These are phyloP conservation scores for Andrena trimmerana DNA, from an alignment of 2,888 invertebrate genomes.

Conservation along the genomic window DNA sequence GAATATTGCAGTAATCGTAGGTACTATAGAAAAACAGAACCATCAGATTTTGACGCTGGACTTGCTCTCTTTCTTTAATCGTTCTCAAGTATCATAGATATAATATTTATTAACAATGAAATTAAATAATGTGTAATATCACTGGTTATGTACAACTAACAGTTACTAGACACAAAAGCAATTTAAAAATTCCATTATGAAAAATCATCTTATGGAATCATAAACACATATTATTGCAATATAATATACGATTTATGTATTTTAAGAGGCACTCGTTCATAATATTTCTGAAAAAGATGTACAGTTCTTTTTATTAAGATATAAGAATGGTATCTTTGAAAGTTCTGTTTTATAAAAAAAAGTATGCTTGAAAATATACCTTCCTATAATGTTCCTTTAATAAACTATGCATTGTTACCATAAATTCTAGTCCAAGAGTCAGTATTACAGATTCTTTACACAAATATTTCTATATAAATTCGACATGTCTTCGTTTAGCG, in stretches of 20 bases:
- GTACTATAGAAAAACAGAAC: constrained; percentile 18
- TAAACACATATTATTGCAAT: constrained; percentile 19
- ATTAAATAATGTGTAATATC: constrained; percentile 1
- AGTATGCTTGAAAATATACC: constrained; percentile 1
- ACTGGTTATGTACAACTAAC: constrained; percentile 24
- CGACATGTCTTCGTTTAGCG: constrained; percentile 9
- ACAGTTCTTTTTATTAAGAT: constrained; percentile 12
- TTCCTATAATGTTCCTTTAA: constrained; percentile 5
- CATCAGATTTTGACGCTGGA: constrained; percentile 1
- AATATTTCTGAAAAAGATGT: constrained; percentile 6
- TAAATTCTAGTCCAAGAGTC: constrained; percentile 45
- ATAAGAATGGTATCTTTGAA: constrained; percentile 6
- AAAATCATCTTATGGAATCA: constrained; percentile 7
- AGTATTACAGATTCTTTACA: constrained; percentile 30
- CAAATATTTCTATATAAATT: constrained; percentile 14
- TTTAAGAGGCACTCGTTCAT: background rate
- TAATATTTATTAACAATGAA: constrained; percentile 5
- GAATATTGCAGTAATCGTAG: constrained; percentile 1
- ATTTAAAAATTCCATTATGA: constrained; percentile 3
- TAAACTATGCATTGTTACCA: constrained; percentile 9
- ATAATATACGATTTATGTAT: constrained; percentile 22
- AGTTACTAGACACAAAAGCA: constrained; percentile 13
- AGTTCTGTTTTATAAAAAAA: background rate
- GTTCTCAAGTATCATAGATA: constrained; percentile 2
- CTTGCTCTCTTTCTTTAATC: background rate